Percentiles rank a stretch among this genome's conserved stretches.
These are phyloP conservation scores for Philhelius pedissequus DNA, from an alignment of 2,888 invertebrate genomes.

Conservation along the genomic window DNA sequence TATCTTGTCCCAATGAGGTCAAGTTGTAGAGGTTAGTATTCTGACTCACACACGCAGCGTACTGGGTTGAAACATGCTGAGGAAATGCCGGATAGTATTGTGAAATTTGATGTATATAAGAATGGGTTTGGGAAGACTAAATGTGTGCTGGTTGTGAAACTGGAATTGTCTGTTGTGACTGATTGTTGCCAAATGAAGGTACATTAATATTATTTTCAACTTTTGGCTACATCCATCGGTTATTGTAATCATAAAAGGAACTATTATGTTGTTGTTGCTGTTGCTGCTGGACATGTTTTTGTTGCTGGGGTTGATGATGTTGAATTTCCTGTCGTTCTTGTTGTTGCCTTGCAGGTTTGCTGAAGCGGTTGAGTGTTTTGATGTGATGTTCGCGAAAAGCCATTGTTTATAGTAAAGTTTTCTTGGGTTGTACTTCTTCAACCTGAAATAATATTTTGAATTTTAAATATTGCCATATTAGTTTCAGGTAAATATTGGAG, in stretches of 20 bases:
- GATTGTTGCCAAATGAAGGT: slow-evolving; percentile 37
- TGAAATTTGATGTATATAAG: slow-evolving; percentile 81
- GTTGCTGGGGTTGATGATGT: slow-evolving; percentile 75
- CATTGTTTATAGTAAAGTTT: slow-evolving; percentile 74
- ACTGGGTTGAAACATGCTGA: slow-evolving; percentile 77
- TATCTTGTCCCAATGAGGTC: slow-evolving; percentile 52
- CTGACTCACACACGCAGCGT: slow-evolving; percentile 77
- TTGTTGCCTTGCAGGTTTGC: slow-evolving; percentile 54
- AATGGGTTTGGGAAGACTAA: slow-evolving; percentile 86
- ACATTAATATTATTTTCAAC: slow-evolving; percentile 74
- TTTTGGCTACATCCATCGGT: too few species aligned
- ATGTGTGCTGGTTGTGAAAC: slow-evolving; percentile 86
- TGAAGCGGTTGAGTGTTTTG: slow-evolving; percentile 69
- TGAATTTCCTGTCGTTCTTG: slow-evolving; percentile 74
- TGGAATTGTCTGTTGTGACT: slow-evolving; percentile 81
- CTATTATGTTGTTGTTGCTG: slow-evolving; percentile 80
- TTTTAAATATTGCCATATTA: neutral
- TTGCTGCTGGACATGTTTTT: slow-evolving; percentile 72
- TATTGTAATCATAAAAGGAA: too few species aligned
- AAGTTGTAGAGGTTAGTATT: slow-evolving; percentile 65
- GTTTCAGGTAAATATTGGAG: neutral
- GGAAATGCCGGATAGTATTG: slow-evolving; percentile 78
- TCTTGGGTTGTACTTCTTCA: slow-evolving; percentile 77
- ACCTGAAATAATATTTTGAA: slow-evolving; percentile 66
- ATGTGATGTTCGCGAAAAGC: slow-evolving; percentile 74